Conservation (phyloP, 2,113 vertebrate genomes). For the Rutilus rutilus region DNA sequence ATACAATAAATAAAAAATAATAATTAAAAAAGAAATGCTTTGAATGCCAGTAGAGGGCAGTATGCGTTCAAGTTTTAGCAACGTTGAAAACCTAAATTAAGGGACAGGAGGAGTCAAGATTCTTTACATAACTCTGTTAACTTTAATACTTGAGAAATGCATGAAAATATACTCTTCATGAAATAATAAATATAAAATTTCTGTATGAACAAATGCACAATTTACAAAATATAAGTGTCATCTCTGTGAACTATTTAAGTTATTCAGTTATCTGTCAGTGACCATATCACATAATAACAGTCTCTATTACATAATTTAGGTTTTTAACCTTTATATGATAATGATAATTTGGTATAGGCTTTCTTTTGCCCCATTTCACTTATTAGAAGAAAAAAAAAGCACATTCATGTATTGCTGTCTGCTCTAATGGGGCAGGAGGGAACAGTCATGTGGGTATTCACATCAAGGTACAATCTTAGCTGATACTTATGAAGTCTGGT, state of each 20-base stretch:
- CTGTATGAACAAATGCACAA: conserved; percentile 97
- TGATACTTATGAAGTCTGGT: conserved; percentile 12
- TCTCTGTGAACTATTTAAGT: conserved; percentile 50
- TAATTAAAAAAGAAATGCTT: not conserved
- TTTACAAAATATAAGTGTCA: conserved; percentile 73
- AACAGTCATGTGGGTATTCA: conserved; percentile 10
- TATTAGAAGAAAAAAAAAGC: not conserved
- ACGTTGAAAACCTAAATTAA: not conserved
- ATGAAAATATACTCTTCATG: conserved; percentile 92
- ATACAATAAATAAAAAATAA: not conserved
- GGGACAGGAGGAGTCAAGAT: not conserved
- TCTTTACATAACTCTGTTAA: conserved; percentile 54
- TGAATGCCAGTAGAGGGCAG: conserved; percentile 66
- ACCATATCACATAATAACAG: conserved; percentile 60
- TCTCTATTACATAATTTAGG: conserved; percentile 58
- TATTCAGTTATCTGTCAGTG: conserved; percentile 48
- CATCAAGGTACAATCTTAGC: conserved; percentile 9
- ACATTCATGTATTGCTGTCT: conserved; percentile 42
- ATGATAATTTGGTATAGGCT: not conserved
- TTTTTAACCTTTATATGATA: not conserved
- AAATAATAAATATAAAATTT: conserved; percentile 98
- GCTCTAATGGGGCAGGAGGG: not conserved
- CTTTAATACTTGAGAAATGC: conserved; percentile 71
- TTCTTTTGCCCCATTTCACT: conserved; percentile 5
- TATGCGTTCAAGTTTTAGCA: conserved; percentile 26